Evolutionary conservation across 1,140 invertebrate species (phyloP).

Genomic region (Brachionus plicatilis): DNA sequence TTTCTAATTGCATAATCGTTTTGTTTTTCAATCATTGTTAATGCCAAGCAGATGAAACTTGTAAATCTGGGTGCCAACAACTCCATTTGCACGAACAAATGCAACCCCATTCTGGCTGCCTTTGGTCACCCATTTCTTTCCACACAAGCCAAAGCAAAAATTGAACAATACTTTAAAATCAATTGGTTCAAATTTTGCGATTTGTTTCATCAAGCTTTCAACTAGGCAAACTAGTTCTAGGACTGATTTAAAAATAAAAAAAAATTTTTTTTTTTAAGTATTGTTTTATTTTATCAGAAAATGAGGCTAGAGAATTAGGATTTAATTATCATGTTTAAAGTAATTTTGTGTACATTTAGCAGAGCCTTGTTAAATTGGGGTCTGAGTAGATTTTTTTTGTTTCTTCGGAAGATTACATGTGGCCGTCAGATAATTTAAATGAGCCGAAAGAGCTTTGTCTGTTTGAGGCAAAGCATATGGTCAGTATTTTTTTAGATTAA

Average conservation of each 20-base stretch:
- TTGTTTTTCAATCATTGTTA: background rate
- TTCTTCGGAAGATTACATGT: background rate
- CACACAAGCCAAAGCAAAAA: too few species aligned
- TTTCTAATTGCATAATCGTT: slow-evolving; percentile 8
- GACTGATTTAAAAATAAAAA: too few species aligned
- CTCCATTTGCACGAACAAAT: background rate
- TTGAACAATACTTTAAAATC: too few species aligned
- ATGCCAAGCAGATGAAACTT: background rate
- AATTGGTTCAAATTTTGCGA: too few species aligned
- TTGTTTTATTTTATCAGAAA: background rate
- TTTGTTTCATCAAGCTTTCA: too few species aligned
- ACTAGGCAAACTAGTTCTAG: too few species aligned
- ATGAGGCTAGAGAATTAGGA: background rate
- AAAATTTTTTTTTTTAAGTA: background rate
- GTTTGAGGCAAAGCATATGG: background rate
- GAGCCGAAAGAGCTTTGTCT: background rate
- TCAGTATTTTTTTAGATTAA: background rate
- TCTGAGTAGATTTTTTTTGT: background rate
- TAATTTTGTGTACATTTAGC: background rate
- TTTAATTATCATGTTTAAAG: background rate
- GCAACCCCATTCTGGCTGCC: background rate
- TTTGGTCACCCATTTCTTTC: too few species aligned
- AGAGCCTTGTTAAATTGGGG: background rate
- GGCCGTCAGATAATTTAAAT: background rate
- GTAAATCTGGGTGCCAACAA: background rate